Evolutionary conservation across 2,113 vertebrate genomes (phyloP).

Genomic region (Nibea albiflora): DNA sequence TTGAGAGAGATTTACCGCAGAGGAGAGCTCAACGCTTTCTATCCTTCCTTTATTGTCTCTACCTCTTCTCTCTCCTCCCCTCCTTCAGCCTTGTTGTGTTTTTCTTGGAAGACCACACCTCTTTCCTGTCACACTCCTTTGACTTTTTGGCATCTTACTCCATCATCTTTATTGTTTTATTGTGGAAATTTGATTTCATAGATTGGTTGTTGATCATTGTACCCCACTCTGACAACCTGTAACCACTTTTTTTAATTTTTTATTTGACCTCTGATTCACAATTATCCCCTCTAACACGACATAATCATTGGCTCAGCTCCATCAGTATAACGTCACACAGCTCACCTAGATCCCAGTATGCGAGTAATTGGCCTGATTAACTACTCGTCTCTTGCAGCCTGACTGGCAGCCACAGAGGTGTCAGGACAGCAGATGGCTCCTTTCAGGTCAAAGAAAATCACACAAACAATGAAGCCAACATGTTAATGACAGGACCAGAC

Average conservation of each 20-base stretch:
- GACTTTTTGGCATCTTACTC: constrained; percentile 11
- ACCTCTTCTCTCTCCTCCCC: constrained; percentile 34
- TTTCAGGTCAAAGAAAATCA: constrained; percentile 50
- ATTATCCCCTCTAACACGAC: background rate
- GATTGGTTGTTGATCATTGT: background rate
- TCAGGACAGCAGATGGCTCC: constrained; percentile 69
- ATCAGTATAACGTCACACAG: constrained; percentile 23
- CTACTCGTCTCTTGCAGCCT: constrained; percentile 39
- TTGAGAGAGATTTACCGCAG: constrained; percentile 75
- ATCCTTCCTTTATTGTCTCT: constrained; percentile 57
- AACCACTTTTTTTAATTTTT: background rate
- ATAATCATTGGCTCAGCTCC: constrained; percentile 19
- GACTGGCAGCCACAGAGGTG: constrained; percentile 30
- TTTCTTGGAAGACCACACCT: constrained; percentile 53
- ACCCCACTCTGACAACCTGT: background rate
- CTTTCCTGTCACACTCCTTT: constrained; percentile 22
- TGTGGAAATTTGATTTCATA: background rate
- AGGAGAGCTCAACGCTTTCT: constrained; percentile 52
- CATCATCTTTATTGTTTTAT: background rate
- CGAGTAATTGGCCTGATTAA: constrained; percentile 74
- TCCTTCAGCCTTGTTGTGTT: constrained; percentile 31
- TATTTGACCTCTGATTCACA: background rate
- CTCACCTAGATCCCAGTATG: constrained; percentile 63
- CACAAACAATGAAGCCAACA: constrained; percentile 9
- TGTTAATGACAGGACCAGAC: constrained; percentile 24